Evolutionary conservation across 2,888 invertebrate species (phyloP).

Genomic region (Ichneumoninae sp.): DNA sequence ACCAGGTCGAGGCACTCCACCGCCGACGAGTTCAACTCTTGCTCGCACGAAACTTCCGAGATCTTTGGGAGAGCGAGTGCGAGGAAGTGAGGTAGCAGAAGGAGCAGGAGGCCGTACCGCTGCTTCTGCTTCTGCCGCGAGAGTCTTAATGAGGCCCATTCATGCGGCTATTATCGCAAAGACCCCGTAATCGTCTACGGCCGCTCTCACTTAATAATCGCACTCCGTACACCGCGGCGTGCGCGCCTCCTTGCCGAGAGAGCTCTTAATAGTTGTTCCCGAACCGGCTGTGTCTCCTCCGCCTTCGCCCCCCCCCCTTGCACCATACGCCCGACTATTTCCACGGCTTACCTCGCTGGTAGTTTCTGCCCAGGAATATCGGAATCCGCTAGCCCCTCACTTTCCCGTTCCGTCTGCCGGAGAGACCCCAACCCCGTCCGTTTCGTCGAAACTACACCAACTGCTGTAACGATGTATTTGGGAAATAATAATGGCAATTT

Average conservation of each 20-base stretch:
- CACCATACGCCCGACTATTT: constrained; percentile 38
- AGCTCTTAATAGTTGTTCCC: constrained; percentile 62
- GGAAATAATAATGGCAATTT: constrained; percentile 14
- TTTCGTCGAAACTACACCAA: neutral
- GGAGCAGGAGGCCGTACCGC: constrained; percentile 34
- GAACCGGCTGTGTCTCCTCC: constrained; percentile 51
- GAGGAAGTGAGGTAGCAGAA: constrained; percentile 22
- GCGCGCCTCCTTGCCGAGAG: constrained; percentile 48
- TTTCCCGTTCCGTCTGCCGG: constrained; percentile 7
- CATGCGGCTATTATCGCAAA: constrained; percentile 81
- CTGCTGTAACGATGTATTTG: neutral
- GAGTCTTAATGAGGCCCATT: constrained; percentile 83
- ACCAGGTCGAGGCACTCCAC: constrained; percentile 54
- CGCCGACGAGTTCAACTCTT: constrained; percentile 40
- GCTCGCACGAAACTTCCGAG: constrained; percentile 69
- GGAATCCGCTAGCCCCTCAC: constrained; percentile 1
- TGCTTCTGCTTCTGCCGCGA: constrained; percentile 64
- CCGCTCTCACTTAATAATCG: constrained; percentile 82
- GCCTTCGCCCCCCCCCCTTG: constrained; percentile 11
- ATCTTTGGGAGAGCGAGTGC: constrained; percentile 63
- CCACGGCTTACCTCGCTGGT: constrained; percentile 36
- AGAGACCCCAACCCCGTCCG: neutral
- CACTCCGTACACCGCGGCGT: constrained; percentile 74
- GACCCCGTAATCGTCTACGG: constrained; percentile 81
- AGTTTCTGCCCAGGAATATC: constrained; percentile 19